These are phyloP conservation scores for Cuniculus paca DNA, from an alignment of 2,797 vertebrate species.

Conservation along the genomic window DNA sequence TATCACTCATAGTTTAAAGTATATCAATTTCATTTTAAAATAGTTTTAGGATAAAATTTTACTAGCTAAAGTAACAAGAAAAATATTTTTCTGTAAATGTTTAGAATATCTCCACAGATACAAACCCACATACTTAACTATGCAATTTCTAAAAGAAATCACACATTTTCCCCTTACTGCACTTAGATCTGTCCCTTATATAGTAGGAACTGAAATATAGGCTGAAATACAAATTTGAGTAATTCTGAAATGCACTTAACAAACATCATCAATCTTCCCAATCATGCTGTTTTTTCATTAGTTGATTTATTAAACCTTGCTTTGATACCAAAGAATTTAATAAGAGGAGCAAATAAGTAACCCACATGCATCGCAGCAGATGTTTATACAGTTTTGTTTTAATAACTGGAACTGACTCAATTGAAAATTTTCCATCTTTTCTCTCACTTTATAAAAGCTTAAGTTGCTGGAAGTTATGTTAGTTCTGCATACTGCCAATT, in stretches of 20 bases:
- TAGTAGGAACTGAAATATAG: constrained; percentile 7
- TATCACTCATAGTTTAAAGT: not conserved
- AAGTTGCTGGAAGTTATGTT: constrained; percentile 39
- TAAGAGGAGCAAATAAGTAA: constrained; percentile 15
- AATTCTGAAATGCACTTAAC: constrained; percentile 19
- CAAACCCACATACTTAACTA: constrained; percentile 43
- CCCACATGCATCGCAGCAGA: not conserved
- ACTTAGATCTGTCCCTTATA: not conserved
- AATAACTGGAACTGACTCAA: constrained; percentile 60
- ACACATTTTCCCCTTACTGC: not conserved
- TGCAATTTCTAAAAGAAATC: constrained; percentile 46
- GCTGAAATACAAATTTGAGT: not conserved
- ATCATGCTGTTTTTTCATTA: not conserved
- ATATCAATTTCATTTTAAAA: constrained; percentile 58
- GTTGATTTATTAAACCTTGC: constrained; percentile 60
- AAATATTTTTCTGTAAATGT: constrained; percentile 26
- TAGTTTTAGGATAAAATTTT: constrained; percentile 57
- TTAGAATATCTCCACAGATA: not conserved
- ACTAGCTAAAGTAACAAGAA: constrained; percentile 52
- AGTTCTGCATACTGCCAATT: constrained; percentile 51
- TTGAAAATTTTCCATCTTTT: constrained; percentile 72
- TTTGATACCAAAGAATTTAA: constrained; percentile 63
- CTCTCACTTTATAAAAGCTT: constrained; percentile 54
- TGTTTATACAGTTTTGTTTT: constrained; percentile 60
- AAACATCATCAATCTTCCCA: not conserved